Evolutionary conservation across 2,797 vertebrate species (phyloP).

Genomic region (Chromis chromis): DNA sequence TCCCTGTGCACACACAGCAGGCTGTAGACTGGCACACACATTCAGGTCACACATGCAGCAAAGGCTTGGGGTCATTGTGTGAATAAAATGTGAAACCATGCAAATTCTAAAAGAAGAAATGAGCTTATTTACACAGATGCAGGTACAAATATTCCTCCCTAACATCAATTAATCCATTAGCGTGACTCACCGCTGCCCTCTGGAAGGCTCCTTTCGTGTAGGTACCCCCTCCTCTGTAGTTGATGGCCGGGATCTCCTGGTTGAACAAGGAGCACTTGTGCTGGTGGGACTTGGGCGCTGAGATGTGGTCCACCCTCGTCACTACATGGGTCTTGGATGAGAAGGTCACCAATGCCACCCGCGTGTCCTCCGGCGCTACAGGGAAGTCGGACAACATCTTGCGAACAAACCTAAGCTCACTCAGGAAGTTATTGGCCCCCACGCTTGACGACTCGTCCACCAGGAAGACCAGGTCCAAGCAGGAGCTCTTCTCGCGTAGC

Average conservation of each 20-base stretch:
- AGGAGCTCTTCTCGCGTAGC: conserved; percentile 89
- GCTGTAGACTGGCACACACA: conserved; percentile 22
- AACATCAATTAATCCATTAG: conserved; percentile 1
- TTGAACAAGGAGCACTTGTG: conserved; percentile 97
- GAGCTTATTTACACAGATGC: no score
- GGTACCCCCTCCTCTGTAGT: conserved; percentile 95
- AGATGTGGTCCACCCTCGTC: conserved; percentile 95
- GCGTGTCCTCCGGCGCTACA: conserved; percentile 91
- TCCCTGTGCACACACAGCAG: conserved; percentile 34
- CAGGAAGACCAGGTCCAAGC: conserved; percentile 94
- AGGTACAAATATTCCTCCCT: background rate
- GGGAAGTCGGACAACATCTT: conserved; percentile 98
- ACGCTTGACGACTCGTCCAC: conserved; percentile 99
- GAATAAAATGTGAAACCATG: background rate
- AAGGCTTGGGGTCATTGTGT: background rate
- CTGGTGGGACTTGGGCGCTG: conserved; percentile 89
- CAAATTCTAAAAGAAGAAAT: no score
- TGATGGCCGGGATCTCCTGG: conserved; percentile 94
- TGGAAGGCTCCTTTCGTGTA: conserved; percentile 98
- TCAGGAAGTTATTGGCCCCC: conserved; percentile 92
- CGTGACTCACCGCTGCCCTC: conserved; percentile 92
- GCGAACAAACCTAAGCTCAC: conserved; percentile 93
- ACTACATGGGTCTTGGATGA: conserved; percentile 95
- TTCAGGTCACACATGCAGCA: conserved; percentile 1
- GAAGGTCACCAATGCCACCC: conserved; percentile 95